These are phyloP conservation scores for Asarcornis scutulata DNA, from an alignment of 2,113 vertebrate genomes.

Conservation along the genomic window DNA sequence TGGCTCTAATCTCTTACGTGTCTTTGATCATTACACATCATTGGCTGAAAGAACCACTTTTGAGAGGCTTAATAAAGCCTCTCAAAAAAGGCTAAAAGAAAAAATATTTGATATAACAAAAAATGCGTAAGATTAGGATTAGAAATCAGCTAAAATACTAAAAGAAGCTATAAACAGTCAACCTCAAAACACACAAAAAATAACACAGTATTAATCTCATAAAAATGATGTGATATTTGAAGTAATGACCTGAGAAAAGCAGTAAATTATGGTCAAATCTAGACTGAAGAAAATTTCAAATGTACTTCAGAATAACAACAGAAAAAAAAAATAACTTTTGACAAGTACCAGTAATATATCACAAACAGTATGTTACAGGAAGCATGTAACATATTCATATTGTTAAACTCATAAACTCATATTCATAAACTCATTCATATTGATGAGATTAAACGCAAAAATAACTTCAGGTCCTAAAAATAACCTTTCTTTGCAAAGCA, in stretches of 20 bases:
- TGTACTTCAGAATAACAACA: not conserved
- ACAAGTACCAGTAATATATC: not conserved
- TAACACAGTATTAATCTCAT: not conserved
- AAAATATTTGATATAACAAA: not conserved
- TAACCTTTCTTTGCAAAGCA: not conserved
- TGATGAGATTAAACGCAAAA: not conserved
- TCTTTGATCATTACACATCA: not conserved
- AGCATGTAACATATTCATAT: not conserved
- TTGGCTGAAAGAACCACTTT: not conserved
- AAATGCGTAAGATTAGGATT: not conserved
- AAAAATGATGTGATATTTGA: not conserved
- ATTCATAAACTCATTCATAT: not conserved
- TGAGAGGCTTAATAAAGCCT: not conserved
- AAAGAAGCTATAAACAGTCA: not conserved
- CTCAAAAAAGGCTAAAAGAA: not conserved
- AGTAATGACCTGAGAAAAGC: not conserved
- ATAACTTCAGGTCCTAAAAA: not conserved
- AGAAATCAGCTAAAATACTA: not conserved
- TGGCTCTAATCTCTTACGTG: not conserved
- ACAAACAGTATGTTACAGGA: not conserved
- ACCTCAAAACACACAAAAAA: not conserved
- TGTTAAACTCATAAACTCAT: no score
- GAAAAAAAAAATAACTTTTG: not conserved
- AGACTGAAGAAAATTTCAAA: not conserved
- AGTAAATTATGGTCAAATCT: not conserved